Evolutionary conservation across 92 coral and sea anemone genomes (phyloP).

Genomic region (Umimayanthus kanabou): DNA sequence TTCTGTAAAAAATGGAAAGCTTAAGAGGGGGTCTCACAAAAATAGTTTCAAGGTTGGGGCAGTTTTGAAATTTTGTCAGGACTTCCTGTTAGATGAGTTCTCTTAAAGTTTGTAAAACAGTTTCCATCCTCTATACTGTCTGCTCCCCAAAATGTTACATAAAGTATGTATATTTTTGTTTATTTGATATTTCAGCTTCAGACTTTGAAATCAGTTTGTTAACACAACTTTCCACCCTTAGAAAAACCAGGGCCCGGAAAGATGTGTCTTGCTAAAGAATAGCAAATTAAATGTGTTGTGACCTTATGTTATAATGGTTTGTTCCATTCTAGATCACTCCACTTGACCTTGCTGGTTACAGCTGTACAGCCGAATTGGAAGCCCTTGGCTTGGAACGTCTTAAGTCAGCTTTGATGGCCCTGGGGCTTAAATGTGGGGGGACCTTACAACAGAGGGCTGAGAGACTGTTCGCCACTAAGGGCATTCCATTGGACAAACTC

Average conservation of each 20-base stretch:
- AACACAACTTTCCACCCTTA: background rate
- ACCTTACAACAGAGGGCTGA: constrained; percentile 97
- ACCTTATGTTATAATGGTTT: background rate
- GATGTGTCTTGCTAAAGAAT: background rate
- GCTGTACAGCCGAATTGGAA: constrained; percentile 73
- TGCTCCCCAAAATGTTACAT: no score
- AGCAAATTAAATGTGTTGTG: background rate
- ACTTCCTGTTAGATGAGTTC: no score
- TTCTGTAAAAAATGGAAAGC: no score
- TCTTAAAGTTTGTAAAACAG: no score
- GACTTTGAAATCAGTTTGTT: no score
- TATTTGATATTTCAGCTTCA: no score
- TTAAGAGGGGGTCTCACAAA: no score
- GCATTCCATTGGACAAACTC: constrained; percentile 78
- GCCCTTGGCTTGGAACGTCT: constrained; percentile 78
- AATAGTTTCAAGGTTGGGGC: no score
- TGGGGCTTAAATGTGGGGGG: constrained; percentile 98
- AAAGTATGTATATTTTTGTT: no score
- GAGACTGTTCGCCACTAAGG: constrained; percentile 86
- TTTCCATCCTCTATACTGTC: no score
- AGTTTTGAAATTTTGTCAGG: no score
- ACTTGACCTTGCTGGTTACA: constrained; percentile 70
- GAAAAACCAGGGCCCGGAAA: background rate
- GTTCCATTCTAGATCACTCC: constrained; percentile 44
- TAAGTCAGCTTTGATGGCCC: constrained; percentile 71